Evolutionary conservation across 1,140 invertebrate genomes (phyloP), one percentile per base, ranked within the genome.

Genomic region (Lepidurus couesii): DNA sequence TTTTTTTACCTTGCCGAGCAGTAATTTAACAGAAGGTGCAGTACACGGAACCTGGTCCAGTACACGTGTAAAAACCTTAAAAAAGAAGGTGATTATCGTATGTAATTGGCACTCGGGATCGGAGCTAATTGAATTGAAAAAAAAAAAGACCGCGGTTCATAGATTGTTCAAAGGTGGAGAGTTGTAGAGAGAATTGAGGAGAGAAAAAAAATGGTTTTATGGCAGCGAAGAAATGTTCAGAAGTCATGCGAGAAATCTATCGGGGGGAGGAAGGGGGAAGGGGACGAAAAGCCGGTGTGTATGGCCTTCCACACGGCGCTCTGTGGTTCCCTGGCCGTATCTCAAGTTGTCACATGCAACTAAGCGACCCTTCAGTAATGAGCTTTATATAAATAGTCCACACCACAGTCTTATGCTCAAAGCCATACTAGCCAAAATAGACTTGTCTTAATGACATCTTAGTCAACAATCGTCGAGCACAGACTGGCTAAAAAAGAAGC

Each of bases 371-470:
- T 65, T 65, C 53, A n/a, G 9, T 65, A 65, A 65, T 65, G 53
- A 65, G 53, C 53, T 65, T 65, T 65, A 65, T 65, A 65, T n/a
- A 65, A 65, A 65, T 65, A 65, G 53, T 65, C 53, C 13, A 65
- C 53, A 65, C 53, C 53, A 65, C 6, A 65, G 13, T 65, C 53
- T 47, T 65, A 65, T 21, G 21, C 9, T 65, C 53, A 65, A 21
- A 65, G n/a, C 21, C 21, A 65, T 65, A 65, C 53, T 21, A 13
- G 53, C 53, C 53, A 65, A 65, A 65, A 65, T 65, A 65, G 53
- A 65, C 53, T 65, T 65, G 53, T 65, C 53, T 65, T 65, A 65
- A 65, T 65, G 53, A 16, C 53, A 65, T 65, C 53, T 65, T 65
- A 65, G 53, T 65, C 53, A 65, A 65, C 53, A 65, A 65, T 65